Percentiles rank a stretch among this genome's conserved stretches.
Conservation (phyloP, 2,797 vertebrate species). For the Nyctalus aviator region DNA sequence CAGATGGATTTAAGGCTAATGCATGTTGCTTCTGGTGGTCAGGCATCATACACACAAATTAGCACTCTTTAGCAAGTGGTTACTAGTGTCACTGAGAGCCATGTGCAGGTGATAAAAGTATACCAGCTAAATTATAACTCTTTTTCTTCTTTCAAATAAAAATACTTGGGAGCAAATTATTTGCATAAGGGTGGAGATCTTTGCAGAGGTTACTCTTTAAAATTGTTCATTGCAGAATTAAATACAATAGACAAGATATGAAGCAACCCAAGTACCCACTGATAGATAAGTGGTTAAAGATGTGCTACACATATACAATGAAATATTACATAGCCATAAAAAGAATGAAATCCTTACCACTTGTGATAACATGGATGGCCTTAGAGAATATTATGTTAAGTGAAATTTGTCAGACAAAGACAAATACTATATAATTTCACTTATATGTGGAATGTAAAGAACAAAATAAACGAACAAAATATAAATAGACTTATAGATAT, state of each 20-base stretch:
- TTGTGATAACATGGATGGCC: neutral
- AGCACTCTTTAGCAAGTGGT: neutral
- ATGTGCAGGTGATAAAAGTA: neutral
- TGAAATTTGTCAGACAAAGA: neutral
- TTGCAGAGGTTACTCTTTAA: neutral
- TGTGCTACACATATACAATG: neutral
- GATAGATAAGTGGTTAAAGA: neutral
- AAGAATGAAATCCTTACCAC: neutral
- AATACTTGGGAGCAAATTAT: neutral
- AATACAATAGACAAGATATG: neutral
- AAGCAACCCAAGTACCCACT: neutral
- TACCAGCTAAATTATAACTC: neutral
- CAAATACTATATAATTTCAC: neutral
- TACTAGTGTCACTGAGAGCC: neutral
- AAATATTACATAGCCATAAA: neutral
- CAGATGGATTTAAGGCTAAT: neutral
- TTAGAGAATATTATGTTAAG: neutral
- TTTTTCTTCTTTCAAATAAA: neutral
- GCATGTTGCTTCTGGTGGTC: neutral
- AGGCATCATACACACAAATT: neutral
- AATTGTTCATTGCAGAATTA: too few species aligned
- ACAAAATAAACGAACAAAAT: neutral
- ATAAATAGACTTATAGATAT: neutral
- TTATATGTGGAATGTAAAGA: neutral
- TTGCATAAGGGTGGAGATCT: neutral